A percentile compares a stretch with the other conserved stretches of the same genome.
Evolutionary conservation across 2,113 vertebrate genomes (phyloP).

Genomic region (Colossoma macropomum): DNA sequence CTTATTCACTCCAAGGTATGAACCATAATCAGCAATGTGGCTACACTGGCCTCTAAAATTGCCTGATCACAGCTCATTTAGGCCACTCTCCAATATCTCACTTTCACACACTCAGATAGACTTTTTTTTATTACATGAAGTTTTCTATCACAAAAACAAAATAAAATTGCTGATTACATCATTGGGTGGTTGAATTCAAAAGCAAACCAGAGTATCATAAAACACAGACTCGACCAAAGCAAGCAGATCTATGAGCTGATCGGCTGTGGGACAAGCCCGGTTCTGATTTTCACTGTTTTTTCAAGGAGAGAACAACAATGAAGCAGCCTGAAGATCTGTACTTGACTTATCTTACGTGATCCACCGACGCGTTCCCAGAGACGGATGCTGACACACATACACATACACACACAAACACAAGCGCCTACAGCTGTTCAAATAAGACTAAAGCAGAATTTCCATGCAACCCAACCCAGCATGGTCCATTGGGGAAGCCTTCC

Average conservation of each 20-base stretch:
- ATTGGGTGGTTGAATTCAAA: not conserved
- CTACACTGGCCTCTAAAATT: not conserved
- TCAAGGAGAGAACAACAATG: constrained; percentile 33
- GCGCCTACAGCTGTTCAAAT: constrained; percentile 61
- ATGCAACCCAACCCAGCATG: constrained; percentile 36
- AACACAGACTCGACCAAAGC: constrained; percentile 16
- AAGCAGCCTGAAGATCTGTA: constrained; percentile 41
- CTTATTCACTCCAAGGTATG: constrained; percentile 26
- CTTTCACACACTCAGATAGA: constrained; percentile 11
- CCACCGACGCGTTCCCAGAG: not conserved
- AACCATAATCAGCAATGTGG: constrained; percentile 25
- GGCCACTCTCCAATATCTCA: not conserved
- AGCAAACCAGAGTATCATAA: constrained; percentile 21
- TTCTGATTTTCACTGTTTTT: constrained; percentile 33
- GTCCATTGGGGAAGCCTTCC: constrained; percentile 41
- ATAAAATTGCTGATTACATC: constrained; percentile 2
- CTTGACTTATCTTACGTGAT: constrained; percentile 33
- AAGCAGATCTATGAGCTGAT: not conserved
- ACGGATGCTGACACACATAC: constrained; percentile 39
- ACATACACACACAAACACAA: constrained; percentile 30
- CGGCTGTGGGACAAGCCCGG: not conserved
- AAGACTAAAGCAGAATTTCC: constrained; percentile 38
- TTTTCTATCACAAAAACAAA: not conserved
- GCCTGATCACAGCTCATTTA: not conserved
- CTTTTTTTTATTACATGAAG: not conserved